phyloP scores from a whole-genome alignment of 2,113 vertebrate species.

The Tenrec ecaudatus region DNA sequence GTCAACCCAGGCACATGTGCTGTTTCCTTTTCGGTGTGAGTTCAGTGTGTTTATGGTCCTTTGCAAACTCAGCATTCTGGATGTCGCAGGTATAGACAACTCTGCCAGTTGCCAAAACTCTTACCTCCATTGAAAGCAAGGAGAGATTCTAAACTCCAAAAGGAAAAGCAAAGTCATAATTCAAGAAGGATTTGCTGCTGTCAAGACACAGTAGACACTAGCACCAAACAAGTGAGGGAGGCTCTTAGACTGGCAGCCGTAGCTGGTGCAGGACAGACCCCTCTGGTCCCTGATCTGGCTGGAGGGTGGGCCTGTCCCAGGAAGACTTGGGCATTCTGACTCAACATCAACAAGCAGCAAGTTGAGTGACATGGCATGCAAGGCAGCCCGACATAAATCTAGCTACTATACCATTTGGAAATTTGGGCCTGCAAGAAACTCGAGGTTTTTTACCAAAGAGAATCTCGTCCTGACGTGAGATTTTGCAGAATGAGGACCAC shows the following conservation, averaged over 20 bases:
- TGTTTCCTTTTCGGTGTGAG: not conserved
- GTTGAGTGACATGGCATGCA: not conserved
- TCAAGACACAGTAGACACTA: not conserved
- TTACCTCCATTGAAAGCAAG: not conserved
- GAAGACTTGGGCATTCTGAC: not conserved
- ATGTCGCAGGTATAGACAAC: not conserved
- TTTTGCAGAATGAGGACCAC: not conserved
- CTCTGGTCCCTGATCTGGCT: not conserved
- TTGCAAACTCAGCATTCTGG: not conserved
- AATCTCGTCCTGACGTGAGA: slow-evolving; percentile 6
- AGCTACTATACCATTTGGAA: not conserved
- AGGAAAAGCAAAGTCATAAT: not conserved
- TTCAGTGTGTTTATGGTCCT: not conserved
- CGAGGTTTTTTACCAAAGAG: not conserved
- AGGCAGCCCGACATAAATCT: not conserved
- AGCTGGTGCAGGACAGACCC: not conserved
- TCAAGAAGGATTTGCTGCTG: slow-evolving; percentile 2
- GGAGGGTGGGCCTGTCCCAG: not conserved
- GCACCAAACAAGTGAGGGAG: not conserved
- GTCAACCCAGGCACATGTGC: not conserved
- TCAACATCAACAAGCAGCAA: not conserved
- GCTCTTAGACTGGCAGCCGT: not conserved
- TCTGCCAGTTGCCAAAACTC: not conserved
- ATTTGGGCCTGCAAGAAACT: slow-evolving; percentile 1
- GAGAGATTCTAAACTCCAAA: not conserved